Base-by-base conservation (phyloP, 2,113 vertebrate genomes). In the Mus pahari region DNA sequence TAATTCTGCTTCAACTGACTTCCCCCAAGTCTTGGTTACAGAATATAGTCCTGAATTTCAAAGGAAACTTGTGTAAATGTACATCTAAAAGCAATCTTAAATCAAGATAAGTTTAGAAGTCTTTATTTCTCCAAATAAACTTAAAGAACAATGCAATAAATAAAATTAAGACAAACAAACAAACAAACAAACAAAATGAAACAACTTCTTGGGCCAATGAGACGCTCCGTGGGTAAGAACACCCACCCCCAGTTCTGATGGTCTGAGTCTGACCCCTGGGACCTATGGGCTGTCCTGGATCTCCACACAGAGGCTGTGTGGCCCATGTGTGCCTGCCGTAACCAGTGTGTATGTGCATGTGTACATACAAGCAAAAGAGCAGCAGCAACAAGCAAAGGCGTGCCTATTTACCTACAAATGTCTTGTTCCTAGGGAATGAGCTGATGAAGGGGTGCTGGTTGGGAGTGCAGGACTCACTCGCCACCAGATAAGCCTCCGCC, bases 71-170 rank as follows among this genome's bases (percentile, higher is more conserved):
- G 16, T 86, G 12, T 36, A 83, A 64, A 60, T 36, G n/a, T 14
- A 53, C 28, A 45, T 66, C 79, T 42, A 86, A 74, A 93, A 66
- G 53, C 45, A 92, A 74, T n/a, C 62, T 87, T 75, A 75, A 93
- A 68, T 42, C n/a, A 53, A 66, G 31, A 36, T 28, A 81, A n/a
- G 68, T 96, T 82, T 91, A 73, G 64, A 95, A 90, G 58, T 53
- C 53, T 95, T 89, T 55, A n/a, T 58, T 89, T 88, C 68, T 53
- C 33, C 45, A 89, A 89, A 71, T 71, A 26, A 28, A 42, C 62
- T 73, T 91, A 12, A 39, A 83, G 39, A 83, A 28, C 20, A 28
- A 83, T 62, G 17, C 81, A 74, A 36, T 68, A 68, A 68, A 68
- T 68, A 36, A 36, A 36, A 68, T 64, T 33, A 33, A 75, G 45